Evolutionary conservation across 92 coral and sea anemone genomes (phyloP).

Genomic region (Siderastrea siderea): DNA sequence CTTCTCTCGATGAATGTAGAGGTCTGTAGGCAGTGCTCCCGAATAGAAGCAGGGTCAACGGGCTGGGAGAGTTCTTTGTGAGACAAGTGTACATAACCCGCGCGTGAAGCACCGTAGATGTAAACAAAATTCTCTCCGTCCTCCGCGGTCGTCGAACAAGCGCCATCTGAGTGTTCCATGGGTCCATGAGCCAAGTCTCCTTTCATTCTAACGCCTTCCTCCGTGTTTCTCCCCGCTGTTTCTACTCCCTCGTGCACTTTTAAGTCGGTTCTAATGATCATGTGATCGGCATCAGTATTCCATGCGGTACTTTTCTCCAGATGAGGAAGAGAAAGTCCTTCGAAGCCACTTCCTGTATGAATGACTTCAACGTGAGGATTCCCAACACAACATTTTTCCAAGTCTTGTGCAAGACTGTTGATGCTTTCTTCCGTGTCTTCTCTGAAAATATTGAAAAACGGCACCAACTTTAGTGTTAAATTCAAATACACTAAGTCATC

Average conservation of each 20-base stretch:
- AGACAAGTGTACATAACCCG: conserved; percentile 71
- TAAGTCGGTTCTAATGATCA: conserved; percentile 77
- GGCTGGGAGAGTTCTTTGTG: conserved; percentile 17
- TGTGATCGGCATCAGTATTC: conserved; percentile 91
- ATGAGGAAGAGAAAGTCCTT: conserved; percentile 83
- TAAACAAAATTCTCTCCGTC: conserved; percentile 27
- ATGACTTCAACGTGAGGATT: conserved; percentile 72
- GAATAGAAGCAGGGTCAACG: conserved; percentile 10
- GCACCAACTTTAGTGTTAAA: conserved; percentile 66
- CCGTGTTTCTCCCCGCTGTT: background rate
- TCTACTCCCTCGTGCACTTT: conserved; percentile 34
- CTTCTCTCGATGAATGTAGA: conserved; percentile 64
- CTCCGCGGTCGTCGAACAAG: background rate
- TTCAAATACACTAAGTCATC: conserved; percentile 44
- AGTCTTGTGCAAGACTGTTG: conserved; percentile 54
- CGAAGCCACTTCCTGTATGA: conserved; percentile 87
- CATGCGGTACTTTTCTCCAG: conserved; percentile 50
- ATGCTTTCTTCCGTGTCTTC: conserved; percentile 65
- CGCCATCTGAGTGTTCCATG: background rate
- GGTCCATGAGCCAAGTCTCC: background rate
- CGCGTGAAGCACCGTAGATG: conserved; percentile 64
- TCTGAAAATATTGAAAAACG: conserved; percentile 77
- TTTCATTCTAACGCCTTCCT: background rate
- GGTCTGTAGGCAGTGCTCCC: conserved; percentile 57
- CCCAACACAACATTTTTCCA: conserved; percentile 54